Percentiles rank a stretch among this genome's conserved stretches.
These are phyloP conservation scores for Podarcis siculus DNA, from an alignment of 2,797 vertebrate genomes.

Conservation along the genomic window DNA sequence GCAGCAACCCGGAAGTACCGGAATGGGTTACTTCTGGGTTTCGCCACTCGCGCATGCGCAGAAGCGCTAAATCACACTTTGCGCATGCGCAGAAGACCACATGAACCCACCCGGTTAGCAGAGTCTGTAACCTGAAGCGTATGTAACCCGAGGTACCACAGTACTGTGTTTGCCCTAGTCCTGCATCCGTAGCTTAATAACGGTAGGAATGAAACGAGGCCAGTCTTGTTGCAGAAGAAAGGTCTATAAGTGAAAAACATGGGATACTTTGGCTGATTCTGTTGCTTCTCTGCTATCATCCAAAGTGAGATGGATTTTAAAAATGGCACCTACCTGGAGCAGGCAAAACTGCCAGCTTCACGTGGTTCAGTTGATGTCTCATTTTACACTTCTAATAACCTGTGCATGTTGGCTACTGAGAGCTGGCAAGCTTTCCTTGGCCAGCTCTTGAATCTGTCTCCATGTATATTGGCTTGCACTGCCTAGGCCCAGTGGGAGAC, in stretches of 20 bases:
- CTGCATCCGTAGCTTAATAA: neutral
- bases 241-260: neutral
- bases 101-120: too few species aligned
- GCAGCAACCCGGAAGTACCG: too few species aligned
- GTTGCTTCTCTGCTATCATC: neutral
- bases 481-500: too few species aligned
- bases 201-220: neutral
- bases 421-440: too few species aligned
- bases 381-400: neutral
- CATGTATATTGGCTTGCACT: neutral
- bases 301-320: neutral
- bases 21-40: too few species aligned
- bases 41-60: too few species aligned
- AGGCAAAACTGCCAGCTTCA: neutral
- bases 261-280: neutral
- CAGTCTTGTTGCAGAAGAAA: neutral
- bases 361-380: neutral
- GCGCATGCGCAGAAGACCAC: too few species aligned
- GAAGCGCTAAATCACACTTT: accelerated
- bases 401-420: neutral
- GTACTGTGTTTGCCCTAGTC: neutral
- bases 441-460: neutral
- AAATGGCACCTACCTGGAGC: neutral
- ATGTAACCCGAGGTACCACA: too few species aligned
- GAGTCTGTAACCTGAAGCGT: too few species aligned